phyloP scores from a whole-genome alignment of 2,888 invertebrate species.

The Gasteruption jaculator region DNA sequence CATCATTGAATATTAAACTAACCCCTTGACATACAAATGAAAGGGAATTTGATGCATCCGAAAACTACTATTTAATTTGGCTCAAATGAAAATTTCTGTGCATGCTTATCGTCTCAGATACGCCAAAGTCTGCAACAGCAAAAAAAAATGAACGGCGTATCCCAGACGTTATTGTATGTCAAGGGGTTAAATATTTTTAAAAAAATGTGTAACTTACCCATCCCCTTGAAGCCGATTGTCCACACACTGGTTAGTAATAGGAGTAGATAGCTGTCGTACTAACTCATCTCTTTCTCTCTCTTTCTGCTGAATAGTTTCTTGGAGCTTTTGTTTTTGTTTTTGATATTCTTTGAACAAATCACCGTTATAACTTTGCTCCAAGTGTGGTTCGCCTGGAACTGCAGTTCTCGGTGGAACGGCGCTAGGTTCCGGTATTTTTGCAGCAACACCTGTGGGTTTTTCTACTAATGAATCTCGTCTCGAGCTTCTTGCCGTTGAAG shows the following conservation, averaged over 20 bases:
- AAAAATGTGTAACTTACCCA: conserved; percentile 51
- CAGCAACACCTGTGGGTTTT: conserved; percentile 45
- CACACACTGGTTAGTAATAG: conserved; percentile 37
- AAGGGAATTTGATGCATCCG: too few relatives aligned
- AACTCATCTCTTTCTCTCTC: conserved; percentile 57
- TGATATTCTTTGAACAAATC: conserved; percentile 79
- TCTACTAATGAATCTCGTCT: conserved; percentile 63
- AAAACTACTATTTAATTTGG: too few relatives aligned
- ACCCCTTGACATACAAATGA: too few relatives aligned
- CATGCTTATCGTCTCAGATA: too few relatives aligned
- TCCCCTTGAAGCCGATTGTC: conserved; percentile 54
- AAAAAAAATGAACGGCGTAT: too few relatives aligned
- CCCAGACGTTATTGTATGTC: too few relatives aligned
- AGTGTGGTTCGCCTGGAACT: conserved; percentile 43
- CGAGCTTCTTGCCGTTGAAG: conserved; percentile 67
- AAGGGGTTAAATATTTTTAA: conserved; percentile 12
- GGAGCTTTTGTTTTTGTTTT: conserved; percentile 67
- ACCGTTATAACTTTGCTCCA: conserved; percentile 58
- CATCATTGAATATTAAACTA: too few relatives aligned
- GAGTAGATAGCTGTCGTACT: conserved; percentile 52
- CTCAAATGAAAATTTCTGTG: too few relatives aligned
- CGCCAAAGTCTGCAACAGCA: too few relatives aligned
- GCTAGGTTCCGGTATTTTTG: conserved; percentile 47
- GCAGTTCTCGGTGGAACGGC: conserved; percentile 33
- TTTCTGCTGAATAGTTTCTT: conserved; percentile 56